Conservation (phyloP, 2,113 vertebrate species). For the Dasyprocta punctata region DNA sequence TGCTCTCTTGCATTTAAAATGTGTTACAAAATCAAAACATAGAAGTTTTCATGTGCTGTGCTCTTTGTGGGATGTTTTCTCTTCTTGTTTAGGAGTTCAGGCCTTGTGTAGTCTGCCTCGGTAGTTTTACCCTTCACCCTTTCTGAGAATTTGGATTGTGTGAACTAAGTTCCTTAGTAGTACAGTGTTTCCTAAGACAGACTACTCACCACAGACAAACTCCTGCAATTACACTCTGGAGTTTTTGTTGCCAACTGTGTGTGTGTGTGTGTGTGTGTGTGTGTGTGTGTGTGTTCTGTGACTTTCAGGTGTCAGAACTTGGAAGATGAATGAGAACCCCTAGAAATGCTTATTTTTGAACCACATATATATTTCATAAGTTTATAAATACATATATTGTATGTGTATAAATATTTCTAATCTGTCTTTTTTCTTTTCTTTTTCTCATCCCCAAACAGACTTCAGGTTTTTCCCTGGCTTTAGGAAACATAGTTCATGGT, state of each 20-base stretch:
- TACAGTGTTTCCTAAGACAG: slow-evolving; percentile 44
- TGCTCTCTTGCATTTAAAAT: background rate
- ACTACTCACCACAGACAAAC: background rate
- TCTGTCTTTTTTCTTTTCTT: background rate
- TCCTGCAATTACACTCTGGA: background rate
- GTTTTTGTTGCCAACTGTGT: background rate
- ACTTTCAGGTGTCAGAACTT: background rate
- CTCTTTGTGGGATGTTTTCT: background rate
- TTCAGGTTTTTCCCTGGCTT: slow-evolving; percentile 94
- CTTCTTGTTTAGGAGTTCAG: background rate
- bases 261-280: background rate
- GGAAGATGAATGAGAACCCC: background rate
- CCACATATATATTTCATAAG: background rate
- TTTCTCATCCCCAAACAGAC: slow-evolving; percentile 85
- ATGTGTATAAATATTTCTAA: background rate
- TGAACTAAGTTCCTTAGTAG: background rate
- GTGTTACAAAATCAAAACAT: background rate
- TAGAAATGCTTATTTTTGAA: background rate
- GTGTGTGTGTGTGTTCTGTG: background rate
- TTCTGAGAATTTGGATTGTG: slow-evolving; percentile 14
- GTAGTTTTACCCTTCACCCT: background rate
- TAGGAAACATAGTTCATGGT: slow-evolving; percentile 92
- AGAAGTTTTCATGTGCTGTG: background rate
- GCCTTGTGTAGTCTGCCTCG: background rate
- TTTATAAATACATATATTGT: background rate